These are phyloP conservation scores for Siphamia tubifer DNA, from an alignment of 2,113 vertebrate species.

Conservation along the genomic window DNA sequence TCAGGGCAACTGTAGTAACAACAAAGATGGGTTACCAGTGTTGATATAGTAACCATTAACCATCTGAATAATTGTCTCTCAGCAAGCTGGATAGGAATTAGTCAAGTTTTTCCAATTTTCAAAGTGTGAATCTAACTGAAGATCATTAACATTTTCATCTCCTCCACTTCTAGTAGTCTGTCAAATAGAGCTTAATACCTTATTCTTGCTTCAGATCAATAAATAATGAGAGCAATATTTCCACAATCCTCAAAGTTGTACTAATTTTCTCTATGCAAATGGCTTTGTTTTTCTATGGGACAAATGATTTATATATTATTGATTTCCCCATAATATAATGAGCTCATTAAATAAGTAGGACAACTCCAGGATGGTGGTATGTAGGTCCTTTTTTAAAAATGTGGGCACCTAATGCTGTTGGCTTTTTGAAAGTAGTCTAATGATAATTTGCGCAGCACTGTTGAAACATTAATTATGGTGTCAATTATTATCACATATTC, in stretches of 20 bases:
- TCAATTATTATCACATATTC: neutral
- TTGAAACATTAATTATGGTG: neutral
- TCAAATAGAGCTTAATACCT: neutral
- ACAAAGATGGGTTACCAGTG: neutral
- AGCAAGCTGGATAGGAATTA: neutral
- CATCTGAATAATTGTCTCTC: neutral
- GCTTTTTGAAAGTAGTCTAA: too few species aligned
- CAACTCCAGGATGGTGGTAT: neutral
- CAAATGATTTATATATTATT: conserved; percentile 31
- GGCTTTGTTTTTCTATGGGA: neutral
- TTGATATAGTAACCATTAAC: neutral
- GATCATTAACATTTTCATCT: conserved; percentile 15
- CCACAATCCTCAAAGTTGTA: neutral
- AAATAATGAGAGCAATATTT: conserved; percentile 18
- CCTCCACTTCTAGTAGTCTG: neutral
- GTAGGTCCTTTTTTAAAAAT: neutral
- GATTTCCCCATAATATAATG: conserved; percentile 2
- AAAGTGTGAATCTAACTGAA: neutral
- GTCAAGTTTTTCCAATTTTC: neutral
- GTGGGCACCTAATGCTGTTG: too few species aligned
- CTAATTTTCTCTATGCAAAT: neutral
- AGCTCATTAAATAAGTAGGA: conserved; percentile 31
- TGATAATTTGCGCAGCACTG: too few species aligned
- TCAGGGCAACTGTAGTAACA: neutral
- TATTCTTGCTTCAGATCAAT: conserved; percentile 17